Evolutionary conservation across 2,888 invertebrate genomes (phyloP).

Genomic region (Apotomis turbidana): DNA sequence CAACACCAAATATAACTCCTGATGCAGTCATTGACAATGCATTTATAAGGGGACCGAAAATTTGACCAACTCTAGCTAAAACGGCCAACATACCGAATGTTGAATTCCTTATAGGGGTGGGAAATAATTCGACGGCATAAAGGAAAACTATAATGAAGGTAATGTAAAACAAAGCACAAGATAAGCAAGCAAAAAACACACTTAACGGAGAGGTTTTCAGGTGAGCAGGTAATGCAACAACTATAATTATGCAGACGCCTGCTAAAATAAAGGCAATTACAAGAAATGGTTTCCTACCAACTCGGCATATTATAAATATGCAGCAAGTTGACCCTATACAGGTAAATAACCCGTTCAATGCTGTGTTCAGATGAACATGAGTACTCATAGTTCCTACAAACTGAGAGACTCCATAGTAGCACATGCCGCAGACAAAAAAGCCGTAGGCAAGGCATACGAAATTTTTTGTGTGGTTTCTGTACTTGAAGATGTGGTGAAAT

Average conservation of each 20-base stretch:
- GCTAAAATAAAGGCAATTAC: constrained; percentile 79
- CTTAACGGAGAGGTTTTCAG: constrained; percentile 66
- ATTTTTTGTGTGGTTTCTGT: constrained; percentile 83
- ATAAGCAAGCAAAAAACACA: constrained; percentile 86
- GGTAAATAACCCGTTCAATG: constrained; percentile 86
- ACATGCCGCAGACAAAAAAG: constrained; percentile 91
- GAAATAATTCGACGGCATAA: constrained; percentile 93
- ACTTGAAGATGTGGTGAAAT: constrained; percentile 67
- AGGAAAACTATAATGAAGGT: constrained; percentile 92
- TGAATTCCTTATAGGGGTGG: constrained; percentile 92
- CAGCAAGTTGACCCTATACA: constrained; percentile 84
- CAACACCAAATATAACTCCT: constrained; percentile 84
- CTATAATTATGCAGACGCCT: constrained; percentile 64
- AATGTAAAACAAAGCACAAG: constrained; percentile 90
- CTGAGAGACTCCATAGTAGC: constrained; percentile 93
- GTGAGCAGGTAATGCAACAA: constrained; percentile 55
- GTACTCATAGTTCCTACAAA: constrained; percentile 90
- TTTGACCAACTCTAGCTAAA: constrained; percentile 91
- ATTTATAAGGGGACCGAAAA: constrained; percentile 90
- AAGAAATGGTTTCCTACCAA: constrained; percentile 86
- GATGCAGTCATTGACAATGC: constrained; percentile 69
- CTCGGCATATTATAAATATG: constrained; percentile 82
- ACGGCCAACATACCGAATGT: constrained; percentile 92
- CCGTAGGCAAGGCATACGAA: constrained; percentile 87
- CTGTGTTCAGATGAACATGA: constrained; percentile 90